Evolutionary conservation across 1,140 invertebrate species (phyloP), one percentile per base, ranked within the genome.

Genomic region (Zaprionus davidi): DNA sequence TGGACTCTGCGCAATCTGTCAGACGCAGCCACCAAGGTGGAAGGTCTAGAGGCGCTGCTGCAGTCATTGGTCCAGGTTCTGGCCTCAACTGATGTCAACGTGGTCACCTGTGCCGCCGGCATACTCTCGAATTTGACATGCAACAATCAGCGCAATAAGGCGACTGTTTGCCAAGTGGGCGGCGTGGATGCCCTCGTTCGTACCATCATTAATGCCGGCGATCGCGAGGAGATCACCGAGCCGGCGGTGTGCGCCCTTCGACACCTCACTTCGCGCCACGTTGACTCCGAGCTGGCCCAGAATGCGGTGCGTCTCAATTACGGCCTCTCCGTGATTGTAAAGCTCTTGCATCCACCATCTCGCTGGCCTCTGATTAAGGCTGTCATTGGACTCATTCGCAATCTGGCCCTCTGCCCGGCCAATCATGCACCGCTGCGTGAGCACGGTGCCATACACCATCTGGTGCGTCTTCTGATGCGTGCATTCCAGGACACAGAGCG

Each of bases 121-220:
- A 99, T 99, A 73, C 94, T 99, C 3, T 99, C 98, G 24, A 99
- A 99, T 94, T 94, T 99, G 91, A 99, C 99, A 6, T 99, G 99
- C 93, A 99, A 99, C 93, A 99, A 99, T 94, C 98, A 99, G 92
- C 95, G 97, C 28, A 99, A 99, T 93, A 99, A 99, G 94, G 97
- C 98, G 86, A 94, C 93, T 26, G 97, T 98, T n/a, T 97, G 96
- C 93, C 97, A 99, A 94, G 96, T 98, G n/a, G 98, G 98, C 56
- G 98, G 99, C 51, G 98, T 99, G 64, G 98, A 99, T 88, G 98
- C 98, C 2, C 94, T 99, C 6, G 98, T 99, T 5, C 96, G 97
- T 66, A 99, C 98, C 1, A 98, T 99, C 78, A 96, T 98, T 60
- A 97, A 96, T 91, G 98, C 98, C 56, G 98, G 98, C 24, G 98